A percentile compares a stretch with the other conserved stretches of the same genome.
phyloP scores from a whole-genome alignment of 2,888 invertebrate genomes.

The Synanthedon tipuliformis region DNA sequence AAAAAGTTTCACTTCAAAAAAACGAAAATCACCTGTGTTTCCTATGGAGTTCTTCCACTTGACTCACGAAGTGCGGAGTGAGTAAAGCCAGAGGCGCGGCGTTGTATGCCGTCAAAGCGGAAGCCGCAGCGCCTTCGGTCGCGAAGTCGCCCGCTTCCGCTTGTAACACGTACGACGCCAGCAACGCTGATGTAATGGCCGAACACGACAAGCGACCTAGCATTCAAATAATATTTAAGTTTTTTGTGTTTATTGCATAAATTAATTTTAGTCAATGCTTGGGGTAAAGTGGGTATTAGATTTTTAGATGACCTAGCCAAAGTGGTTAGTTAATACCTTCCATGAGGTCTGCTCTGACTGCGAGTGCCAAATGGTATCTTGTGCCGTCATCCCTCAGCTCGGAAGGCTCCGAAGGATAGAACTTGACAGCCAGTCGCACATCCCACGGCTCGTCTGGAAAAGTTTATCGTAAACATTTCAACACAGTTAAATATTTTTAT shows the following conservation, averaged over 20 bases:
- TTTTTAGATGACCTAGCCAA: too few relatives aligned
- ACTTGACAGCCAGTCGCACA: conserved; percentile 95
- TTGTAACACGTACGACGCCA: conserved; percentile 90
- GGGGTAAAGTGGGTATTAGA: too few relatives aligned
- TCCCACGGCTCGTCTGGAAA: conserved; percentile 89
- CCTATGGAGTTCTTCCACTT: conserved; percentile 92
- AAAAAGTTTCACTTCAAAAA: too few relatives aligned
- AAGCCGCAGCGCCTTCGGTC: conserved; percentile 71
- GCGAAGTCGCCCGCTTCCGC: conserved; percentile 96
- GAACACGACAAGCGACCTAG: conserved; percentile 92
- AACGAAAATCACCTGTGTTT: conserved; percentile 90
- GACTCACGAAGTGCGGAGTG: conserved; percentile 86
- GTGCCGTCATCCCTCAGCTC: conserved; percentile 92
- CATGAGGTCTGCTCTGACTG: conserved; percentile 78
- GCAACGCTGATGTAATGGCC: conserved; percentile 92
- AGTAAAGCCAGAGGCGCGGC: conserved; percentile 85
- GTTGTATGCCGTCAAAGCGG: conserved; percentile 85
- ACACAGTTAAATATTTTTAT: too few relatives aligned
- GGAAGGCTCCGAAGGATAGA: conserved; percentile 98
- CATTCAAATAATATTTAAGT: too few relatives aligned
- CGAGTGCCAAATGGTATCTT: conserved; percentile 92
- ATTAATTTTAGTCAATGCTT: too few relatives aligned
- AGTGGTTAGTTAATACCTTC: conserved; percentile 69
- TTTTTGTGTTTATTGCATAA: too few relatives aligned
- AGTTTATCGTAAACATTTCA: too few relatives aligned